Conservation (phyloP, 2,797 vertebrate species). For the Gastrophryne carolinensis region DNA sequence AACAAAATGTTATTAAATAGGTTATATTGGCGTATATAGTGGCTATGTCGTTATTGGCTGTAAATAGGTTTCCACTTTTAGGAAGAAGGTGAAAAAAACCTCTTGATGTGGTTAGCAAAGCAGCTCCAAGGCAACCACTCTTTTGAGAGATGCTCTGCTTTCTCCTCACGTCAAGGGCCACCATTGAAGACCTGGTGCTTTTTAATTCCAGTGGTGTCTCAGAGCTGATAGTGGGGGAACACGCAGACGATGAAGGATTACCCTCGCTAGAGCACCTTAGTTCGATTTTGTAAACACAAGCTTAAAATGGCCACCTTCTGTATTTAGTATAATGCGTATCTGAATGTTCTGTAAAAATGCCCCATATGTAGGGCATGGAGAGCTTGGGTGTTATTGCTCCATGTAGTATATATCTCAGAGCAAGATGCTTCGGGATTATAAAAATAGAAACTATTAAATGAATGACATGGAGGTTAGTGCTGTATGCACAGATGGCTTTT, state of each 20-base stretch:
- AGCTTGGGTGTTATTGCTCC: conserved; percentile 2
- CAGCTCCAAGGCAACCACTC: too few relatives aligned
- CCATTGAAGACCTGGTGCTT: too few relatives aligned
- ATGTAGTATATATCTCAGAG: background rate
- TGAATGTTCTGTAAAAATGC: background rate
- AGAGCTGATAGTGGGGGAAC: background rate
- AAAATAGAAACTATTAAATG: conserved; percentile 31
- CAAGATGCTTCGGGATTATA: background rate
- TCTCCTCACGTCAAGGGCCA: too few relatives aligned
- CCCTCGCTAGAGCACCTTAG: background rate
- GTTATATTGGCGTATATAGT: too few relatives aligned
- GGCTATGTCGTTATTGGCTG: too few relatives aligned
- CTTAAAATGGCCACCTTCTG: background rate
- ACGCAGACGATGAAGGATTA: background rate
- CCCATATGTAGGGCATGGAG: background rate
- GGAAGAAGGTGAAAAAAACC: too few relatives aligned
- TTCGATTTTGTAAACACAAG: background rate
- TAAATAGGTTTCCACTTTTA: too few relatives aligned
- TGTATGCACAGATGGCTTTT: conserved; percentile 26
- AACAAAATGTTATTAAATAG: too few relatives aligned
- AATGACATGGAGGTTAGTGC: conserved; percentile 3
- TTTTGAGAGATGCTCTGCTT: too few relatives aligned
- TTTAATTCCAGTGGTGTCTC: too few relatives aligned
- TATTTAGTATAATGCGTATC: too few relatives aligned
- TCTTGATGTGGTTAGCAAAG: too few relatives aligned